phyloP scores from a whole-genome alignment of 1,140 invertebrate genomes.

The Drosophila seguyi region DNA sequence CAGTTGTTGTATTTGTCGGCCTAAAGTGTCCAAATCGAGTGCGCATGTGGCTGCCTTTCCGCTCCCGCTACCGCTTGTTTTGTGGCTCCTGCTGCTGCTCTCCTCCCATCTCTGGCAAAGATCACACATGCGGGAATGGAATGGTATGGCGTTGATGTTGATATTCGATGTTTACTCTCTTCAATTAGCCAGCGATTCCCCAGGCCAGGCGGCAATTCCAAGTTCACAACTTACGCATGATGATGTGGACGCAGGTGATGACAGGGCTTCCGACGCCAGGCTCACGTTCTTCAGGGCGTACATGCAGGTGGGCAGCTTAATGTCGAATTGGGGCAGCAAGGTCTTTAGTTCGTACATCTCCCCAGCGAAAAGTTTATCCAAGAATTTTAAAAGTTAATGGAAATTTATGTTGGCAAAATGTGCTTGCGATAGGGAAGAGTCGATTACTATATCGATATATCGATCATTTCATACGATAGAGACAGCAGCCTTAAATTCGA shows the following conservation, averaged over 20 bases:
- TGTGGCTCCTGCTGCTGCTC: conserved; percentile 45
- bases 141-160: conserved; percentile 26
- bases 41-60: conserved; percentile 62
- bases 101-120: conserved; percentile 39
- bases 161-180: conserved; percentile 17
- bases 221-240: conserved; percentile 52
- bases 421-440: conserved; percentile 17
- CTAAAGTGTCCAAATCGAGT: conserved; percentile 83
- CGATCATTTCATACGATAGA: background rate
- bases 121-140: conserved; percentile 47
- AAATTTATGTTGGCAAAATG: conserved; percentile 30
- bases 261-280: conserved; percentile 32
- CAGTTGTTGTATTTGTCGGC: conserved; percentile 78
- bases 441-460: conserved; percentile 13
- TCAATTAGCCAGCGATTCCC: conserved; percentile 25
- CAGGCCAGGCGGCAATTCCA: conserved; percentile 18
- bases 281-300: conserved; percentile 79
- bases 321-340: conserved; percentile 80
- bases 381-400: conserved; percentile 9
- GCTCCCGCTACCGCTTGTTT: conserved; percentile 29
- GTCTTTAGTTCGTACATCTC: conserved; percentile 84
- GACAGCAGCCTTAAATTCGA: background rate
- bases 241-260: conserved; percentile 23
- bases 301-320: conserved; percentile 81
- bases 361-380: background rate